A percentile compares a stretch with the other conserved stretches of the same genome.
Evolutionary conservation across 2,888 invertebrate genomes (phyloP).

Genomic region (Alitta virens): DNA sequence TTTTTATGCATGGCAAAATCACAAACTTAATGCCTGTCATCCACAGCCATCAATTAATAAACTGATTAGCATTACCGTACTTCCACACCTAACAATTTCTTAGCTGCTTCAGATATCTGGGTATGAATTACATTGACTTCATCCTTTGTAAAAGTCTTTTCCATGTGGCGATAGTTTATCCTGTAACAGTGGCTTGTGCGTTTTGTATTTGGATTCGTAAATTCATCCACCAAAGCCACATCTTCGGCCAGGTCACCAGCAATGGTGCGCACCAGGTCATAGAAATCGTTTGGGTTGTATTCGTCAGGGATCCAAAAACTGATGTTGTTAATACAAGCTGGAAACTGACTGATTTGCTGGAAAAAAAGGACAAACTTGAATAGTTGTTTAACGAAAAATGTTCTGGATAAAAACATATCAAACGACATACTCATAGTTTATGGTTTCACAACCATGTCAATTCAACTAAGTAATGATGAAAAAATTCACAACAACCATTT

Average conservation of each 20-base stretch:
- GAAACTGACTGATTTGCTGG: slow-evolving; percentile 77
- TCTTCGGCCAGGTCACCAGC: slow-evolving; percentile 94
- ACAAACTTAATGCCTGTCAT: no score
- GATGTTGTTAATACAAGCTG: slow-evolving; percentile 85
- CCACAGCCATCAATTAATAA: no score
- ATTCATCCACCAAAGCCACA: slow-evolving; percentile 82
- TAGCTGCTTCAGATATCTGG: slow-evolving; percentile 67
- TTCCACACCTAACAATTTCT: slow-evolving; percentile 59
- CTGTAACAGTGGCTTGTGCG: slow-evolving; percentile 84
- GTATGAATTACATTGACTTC: slow-evolving; percentile 86
- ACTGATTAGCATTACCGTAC: slow-evolving; percentile 33
- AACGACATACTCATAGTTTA: no score
- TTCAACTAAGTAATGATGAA: no score
- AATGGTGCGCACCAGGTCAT: slow-evolving; percentile 82
- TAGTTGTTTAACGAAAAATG: no score
- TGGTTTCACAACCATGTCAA: no score
- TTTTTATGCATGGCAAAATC: no score
- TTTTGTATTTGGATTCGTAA: slow-evolving; percentile 78
- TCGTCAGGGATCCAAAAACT: slow-evolving; percentile 89
- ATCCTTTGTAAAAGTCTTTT: slow-evolving; percentile 78
- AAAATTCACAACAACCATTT: no score
- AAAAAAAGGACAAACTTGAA: slow-evolving; percentile 29
- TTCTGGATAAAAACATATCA: no score
- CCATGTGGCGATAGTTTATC: slow-evolving; percentile 90
- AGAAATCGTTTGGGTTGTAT: slow-evolving; percentile 60